Conservation (phyloP, 2,888 invertebrate genomes). For the Drosophila nr. perissopoda region DNA sequence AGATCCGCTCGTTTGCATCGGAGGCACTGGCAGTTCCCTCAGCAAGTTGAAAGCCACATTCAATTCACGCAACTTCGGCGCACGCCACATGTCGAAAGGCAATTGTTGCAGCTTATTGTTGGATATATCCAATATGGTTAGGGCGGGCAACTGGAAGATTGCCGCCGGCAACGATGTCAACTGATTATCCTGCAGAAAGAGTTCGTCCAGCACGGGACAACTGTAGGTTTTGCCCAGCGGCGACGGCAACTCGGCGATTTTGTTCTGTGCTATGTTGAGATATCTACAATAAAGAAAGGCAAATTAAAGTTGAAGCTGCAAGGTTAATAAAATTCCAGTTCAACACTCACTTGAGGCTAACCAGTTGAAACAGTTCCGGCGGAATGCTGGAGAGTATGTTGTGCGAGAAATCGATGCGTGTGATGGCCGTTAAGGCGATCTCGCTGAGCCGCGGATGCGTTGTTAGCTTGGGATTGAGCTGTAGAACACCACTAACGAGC, state of each 20-base stretch:
- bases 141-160: constrained; percentile 91
- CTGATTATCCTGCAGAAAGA: constrained; percentile 96
- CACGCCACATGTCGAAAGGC: constrained; percentile 94
- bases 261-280: constrained; percentile 95
- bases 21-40: constrained; percentile 89
- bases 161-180: constrained; percentile 92
- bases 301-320: background rate
- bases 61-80: constrained; percentile 93
- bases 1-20: constrained; percentile 83
- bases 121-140: constrained; percentile 94
- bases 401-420: constrained; percentile 95
- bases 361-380: constrained; percentile 92
- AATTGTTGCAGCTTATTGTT: constrained; percentile 95
- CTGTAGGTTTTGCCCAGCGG: constrained; percentile 86
- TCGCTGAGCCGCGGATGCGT: constrained; percentile 88
- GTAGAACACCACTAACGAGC: constrained; percentile 93
- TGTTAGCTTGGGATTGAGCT: constrained; percentile 93
- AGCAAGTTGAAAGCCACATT: constrained; percentile 95
- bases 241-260: constrained; percentile 90
- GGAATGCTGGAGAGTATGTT: constrained; percentile 94
- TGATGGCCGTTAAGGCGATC: constrained; percentile 94
- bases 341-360: constrained; percentile 88
- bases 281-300: constrained; percentile 85
- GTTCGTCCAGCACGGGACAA: constrained; percentile 93
- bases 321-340: background rate